Evolutionary conservation across 1,140 invertebrate genomes (phyloP).

Genomic region (Riptortus pedestris): DNA sequence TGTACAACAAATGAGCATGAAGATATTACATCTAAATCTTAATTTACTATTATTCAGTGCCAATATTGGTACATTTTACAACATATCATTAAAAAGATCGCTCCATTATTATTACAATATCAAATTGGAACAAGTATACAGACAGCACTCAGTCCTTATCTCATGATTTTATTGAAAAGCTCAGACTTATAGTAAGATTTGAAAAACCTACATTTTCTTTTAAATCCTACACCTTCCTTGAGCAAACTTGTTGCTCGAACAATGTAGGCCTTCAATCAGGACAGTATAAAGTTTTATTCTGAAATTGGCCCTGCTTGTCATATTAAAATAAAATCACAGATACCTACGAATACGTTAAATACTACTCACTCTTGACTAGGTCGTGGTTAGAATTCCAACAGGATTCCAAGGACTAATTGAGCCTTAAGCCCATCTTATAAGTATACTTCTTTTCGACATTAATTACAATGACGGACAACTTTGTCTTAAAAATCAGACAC

Average conservation of each 20-base stretch:
- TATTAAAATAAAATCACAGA: constrained; percentile 10
- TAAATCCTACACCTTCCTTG: too few species aligned
- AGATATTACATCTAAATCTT: background rate
- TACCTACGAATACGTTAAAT: constrained; percentile 5
- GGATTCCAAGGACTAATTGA: background rate
- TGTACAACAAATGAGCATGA: constrained; percentile 6
- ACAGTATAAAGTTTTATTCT: background rate
- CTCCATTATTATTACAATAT: too few species aligned
- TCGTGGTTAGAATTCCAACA: background rate
- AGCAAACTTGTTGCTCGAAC: too few species aligned
- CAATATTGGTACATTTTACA: background rate
- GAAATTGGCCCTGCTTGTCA: background rate
- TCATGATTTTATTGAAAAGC: background rate
- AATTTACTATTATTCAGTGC: constrained; percentile 1
- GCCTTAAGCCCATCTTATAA: too few species aligned
- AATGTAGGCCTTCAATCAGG: background rate
- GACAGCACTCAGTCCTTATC: background rate
- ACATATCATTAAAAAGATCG: too few species aligned
- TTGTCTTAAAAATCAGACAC: too few species aligned
- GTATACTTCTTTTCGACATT: too few species aligned
- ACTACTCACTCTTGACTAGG: constrained; percentile 2
- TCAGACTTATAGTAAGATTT: background rate
- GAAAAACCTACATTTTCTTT: too few species aligned
- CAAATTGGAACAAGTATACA: constrained; percentile 6
- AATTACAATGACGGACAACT: too few species aligned